Evolutionary conservation across 2,888 invertebrate species (phyloP), one percentile per base, ranked within the genome.

Genomic region (Acholoe squamosa): DNA sequence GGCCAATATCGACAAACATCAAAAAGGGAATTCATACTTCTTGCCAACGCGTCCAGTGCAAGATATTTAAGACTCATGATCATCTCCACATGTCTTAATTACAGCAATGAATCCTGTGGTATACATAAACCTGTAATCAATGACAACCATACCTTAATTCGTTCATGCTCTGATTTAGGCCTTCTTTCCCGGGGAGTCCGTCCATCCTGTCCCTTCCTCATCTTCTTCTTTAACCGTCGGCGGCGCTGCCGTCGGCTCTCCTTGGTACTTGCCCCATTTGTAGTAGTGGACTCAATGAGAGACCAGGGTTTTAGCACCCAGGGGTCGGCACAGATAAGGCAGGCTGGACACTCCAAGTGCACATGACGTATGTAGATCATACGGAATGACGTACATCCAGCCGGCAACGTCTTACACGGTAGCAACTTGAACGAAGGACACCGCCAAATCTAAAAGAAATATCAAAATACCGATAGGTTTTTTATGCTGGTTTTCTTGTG

Each of bases 301-400:
- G 80, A 80, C 84, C 84, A 90, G 14, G 90, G 90, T 67, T 90
- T 90, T 28, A 67, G 54, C 19, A 54, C 86, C 86, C 84, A 90
- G 80, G 91, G 91, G 84, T 92, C 92, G 31, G 90, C 92, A 77
- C 92, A 92, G 56, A 92, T 91, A 43, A 92, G 90, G 43, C 92
- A 92, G n/a, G 89, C 92, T 19, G 92, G 92, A 52, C 92, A 92
- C 80, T 92, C 92, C 25, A 92, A 77, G 89, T 91, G 88, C 1
- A 92, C 92, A 31, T 92, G 92, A 25, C 91, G 91, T 25, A 92
- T 89, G 91, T 92, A 92, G 91, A 92, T 92, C 92, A 92, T 92
- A 89, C 91, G 91, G 67, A 67, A 90, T 43, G 92, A 91, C n/a
- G 52, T 71, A 34, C 92, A 92, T 19, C 76, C 28, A 12, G 56